Base-by-base conservation (phyloP, 2,113 vertebrate species). In the Felis chaus region DNA sequence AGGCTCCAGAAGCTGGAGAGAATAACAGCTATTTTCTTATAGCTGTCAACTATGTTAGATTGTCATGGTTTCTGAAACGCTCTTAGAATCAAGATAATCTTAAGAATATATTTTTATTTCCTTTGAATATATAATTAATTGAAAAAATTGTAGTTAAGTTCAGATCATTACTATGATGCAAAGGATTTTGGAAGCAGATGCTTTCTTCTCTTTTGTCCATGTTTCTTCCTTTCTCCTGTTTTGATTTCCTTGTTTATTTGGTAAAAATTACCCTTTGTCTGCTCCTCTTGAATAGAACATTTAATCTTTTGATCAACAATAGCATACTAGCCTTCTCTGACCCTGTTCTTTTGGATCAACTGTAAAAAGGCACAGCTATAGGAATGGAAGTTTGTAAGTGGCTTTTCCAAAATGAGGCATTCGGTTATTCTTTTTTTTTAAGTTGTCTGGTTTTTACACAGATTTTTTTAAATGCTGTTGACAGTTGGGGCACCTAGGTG, bases 241-340 rank as follows among this genome's bases (percentile, higher is more conserved):
- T 95, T 94, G 65, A 87, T 66, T 86, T 95, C 45, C 45, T 89
- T 87, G 29, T 78, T 94, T 92, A 36, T 88, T 93, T 93, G 71
- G 81, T 97, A 91, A 86, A 84, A 94, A 68, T 48, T 57, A 83
- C 14, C 13, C 25, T 91, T 61, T 94, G 21, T 33, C 25, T 31
- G 53, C 10, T 84, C 27, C 18, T 84, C 78, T 82, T 81, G 61
- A 86, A 8, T 57, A 88, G 29, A 93, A 66, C 29, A 50, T 85
- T 61, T 85, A 57, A 39, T n/a, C 33, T 97, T 96, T 94, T 89
- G 14, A 80, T 69, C 45, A 91, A 69, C 18, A 88, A 0, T 55
- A 63, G 21, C 82, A 31, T 41, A 55, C 76, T 69, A 84, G 39
- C 19, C 45, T 76, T 92, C 57, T 91, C 50, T 81, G 23, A 65